Evolutionary conservation across 2,113 vertebrate species (phyloP), one percentile per base, ranked within the genome.

Genomic region (Bothrops jararaca): DNA sequence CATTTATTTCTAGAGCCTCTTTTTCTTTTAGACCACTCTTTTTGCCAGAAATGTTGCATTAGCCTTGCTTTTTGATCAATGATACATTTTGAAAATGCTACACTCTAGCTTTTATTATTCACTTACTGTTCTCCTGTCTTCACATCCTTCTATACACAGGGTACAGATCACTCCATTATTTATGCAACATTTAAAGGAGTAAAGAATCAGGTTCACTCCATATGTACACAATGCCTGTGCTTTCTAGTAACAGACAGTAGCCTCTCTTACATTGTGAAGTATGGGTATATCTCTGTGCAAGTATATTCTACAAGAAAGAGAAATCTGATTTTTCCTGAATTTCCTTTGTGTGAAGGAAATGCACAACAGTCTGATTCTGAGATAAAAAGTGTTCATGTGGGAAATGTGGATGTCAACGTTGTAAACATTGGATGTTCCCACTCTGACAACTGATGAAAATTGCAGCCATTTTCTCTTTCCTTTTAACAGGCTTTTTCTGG

Each of bases 1-100:
- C n/a, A n/a, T n/a, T n/a, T n/a, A n/a, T n/a, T n/a, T n/a, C n/a
- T n/a, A n/a, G n/a, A n/a, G n/a, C n/a, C n/a, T n/a, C 13, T 53
- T 48, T 94, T 93, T 54, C 23, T 29, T 93, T 15, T 93, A 93
- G 60, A 92, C 42, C 85, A 42, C 22, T 91, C 91, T 56, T 91
- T 94, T 48, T 91, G 53, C 39, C 10, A 93, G 5, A 2, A 88
- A 0, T n/a, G 20, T 34, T 95, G 92, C 52, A 58, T 89, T 57
- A 52, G 29, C 86, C 42, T 57, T 85, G 69, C 53, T 93, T 50
- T 89, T 90, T 34, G 58, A 64, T 56, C 54, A 91, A 58, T 48
- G 29, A 53, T 91, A 92, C 89, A 86, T 85, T 5, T 52, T 48
- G 45, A 93, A 1, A 90, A 69, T 69, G 29, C 12, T 64, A 64